Evolutionary conservation across 2,113 vertebrate species (phyloP), one percentile per base, ranked within the genome.

Genomic region (Anoplopoma fimbria): DNA sequence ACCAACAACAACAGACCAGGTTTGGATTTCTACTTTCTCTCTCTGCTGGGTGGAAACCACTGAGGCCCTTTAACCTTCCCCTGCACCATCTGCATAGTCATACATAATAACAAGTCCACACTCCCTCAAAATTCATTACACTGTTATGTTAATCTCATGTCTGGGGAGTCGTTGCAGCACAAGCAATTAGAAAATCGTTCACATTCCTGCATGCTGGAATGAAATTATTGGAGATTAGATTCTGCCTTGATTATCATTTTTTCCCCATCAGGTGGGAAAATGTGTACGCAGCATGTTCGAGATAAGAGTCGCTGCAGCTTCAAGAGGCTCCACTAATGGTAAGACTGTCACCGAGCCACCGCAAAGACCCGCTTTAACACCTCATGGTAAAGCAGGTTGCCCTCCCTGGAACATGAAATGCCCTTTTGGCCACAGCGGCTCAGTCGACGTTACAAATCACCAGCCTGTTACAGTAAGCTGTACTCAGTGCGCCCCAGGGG

Each of bases 141-240:
- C 60, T 51, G 72, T 29, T 79, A 14, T 74, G 71, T 71, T 82
- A 42, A 88, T 79, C 65, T 81, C 77, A 31, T 45, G 57, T 86
- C 74, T 40, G 14, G 80, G 80, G 85, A 88, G 65, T 34, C 36
- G 15, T 53, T 74, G 81, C 70, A 60, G 70, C 73, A 69, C 47
- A 69, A 74, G 70, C 75, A 89, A 87, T 90, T 91, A 93, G 38
- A 75, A 79, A 88, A 65, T 1, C 74, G 63, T 57, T 51, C 57
- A 75, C 75, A 17, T 49, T 76, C 29, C 62, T 65, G 78, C 31
- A 63, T 70, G n/a, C n/a, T n/a, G n/a, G n/a, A n/a, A n/a, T n/a
- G n/a, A n/a, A n/a, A n/a, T n/a, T n/a, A n/a, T n/a, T n/a, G 69
- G 31, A 78, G 89, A 93, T 91, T 68, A 90, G 79, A 87, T 84